Base-by-base conservation (phyloP, 2,888 invertebrate genomes). In the Ferdinandea cuprea region DNA sequence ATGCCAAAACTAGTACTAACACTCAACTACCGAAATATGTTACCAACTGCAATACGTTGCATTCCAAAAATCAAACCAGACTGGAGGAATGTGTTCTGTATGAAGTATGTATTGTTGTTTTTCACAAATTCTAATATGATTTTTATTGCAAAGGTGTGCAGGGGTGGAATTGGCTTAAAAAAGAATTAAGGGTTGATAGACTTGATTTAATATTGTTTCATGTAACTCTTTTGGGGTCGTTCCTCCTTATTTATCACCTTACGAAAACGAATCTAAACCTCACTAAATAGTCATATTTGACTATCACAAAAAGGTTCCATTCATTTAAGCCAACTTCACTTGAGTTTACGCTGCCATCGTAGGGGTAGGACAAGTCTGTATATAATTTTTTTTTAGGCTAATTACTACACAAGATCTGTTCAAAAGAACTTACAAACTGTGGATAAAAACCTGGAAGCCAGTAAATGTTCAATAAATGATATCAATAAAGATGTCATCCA, bases 81-180 rank as follows among this genome's bases (percentile, higher is more conserved):
- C n/a, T 44, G 28, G 74, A 74, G 2, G 21, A 28, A 1, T 74
- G 74, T 19, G 48, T 66, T 19, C 0, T 66, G 1, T 7, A 1
- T 0, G 37, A 21, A 35, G 74, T 74, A 35, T 54, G 63, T 73
- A 3, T 4, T 3, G 11, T 32, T 11, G 13, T 17, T 11, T 2
- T 8, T 5, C 0, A 15, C 13, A 3, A 28, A 25, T 1, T 28
- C 7, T 11, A 25, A 25, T 7, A n/a, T 13, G 25, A 13, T 25
- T 17, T 19, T 6, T 44, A 1, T 19, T 11, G 1, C 15, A 37
- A 37, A 37, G 3, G 6, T 3, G 5, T 4, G 1, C 15, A 15
- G 6, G 1, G 3, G 8, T 37, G 9, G n/a, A n/a, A n/a, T n/a
- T n/a, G n/a, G n/a, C n/a, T n/a, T n/a, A n/a, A n/a, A n/a, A n/a